Base-by-base conservation (phyloP, 2,888 invertebrate genomes). In the Eristalis tenax region DNA sequence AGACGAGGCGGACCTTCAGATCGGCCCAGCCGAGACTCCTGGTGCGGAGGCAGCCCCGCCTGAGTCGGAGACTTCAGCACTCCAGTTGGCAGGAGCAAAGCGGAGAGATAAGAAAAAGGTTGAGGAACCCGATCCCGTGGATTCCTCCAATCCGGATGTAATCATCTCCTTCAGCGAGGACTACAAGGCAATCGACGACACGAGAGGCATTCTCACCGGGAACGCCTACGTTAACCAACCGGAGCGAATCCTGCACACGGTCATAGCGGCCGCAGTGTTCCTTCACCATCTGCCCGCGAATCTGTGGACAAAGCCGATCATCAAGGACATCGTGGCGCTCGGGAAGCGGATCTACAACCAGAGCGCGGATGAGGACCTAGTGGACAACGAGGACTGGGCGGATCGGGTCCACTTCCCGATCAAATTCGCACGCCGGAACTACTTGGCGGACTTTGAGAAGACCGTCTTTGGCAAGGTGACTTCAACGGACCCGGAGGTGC, bases 251-350 rank as follows among this genome's bases (percentile, higher is more conserved):
- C 90, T 92, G 61, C 88, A 93, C 63, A 92, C 91, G 1, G 91
- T 92, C 80, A 92, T 93, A 3, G 92, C 93, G 0, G 92, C 93
- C 0, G 70, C 93, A 3, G 90, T 92, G 1, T 93, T 93, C 92
- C 88, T 93, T 2, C 89, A 92, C n/a, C 79, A 91, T 2, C 83
- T 90, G 68, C 92, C 92, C 83, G 90, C 93, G 3, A 91, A 90
- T 83, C 81, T 90, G 8, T 94, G 94, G 94, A 91, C 93, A 1
- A 90, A 90, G 1, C 90, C 90, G 26, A 91, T 91, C 8, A 80
- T 94, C 2, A 91, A 91, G 61, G 92, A 92, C 23, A 91, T 94
- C 26, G 89, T 94, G 6, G 89, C 90, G 70, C 89, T 92, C 4
- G 93, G 93, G 0, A 92, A 92, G 40, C 82, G 89, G 0, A 90